Evolutionary conservation across 2,888 invertebrate species (phyloP).

Genomic region (Tiliacea aurago): DNA sequence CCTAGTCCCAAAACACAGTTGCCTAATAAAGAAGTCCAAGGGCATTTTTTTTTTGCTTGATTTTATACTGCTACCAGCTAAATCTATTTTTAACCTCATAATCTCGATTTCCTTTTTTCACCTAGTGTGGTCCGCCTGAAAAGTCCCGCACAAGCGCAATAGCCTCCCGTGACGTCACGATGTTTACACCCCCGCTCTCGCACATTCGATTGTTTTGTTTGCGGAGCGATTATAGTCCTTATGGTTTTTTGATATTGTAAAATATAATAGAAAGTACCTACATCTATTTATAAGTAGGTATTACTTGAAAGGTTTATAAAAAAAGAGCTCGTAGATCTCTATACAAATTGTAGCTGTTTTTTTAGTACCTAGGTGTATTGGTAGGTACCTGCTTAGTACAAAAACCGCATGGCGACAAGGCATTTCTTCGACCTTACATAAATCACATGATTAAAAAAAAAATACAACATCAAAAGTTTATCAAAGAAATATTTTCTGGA

Average conservation of each 20-base stretch:
- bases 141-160: conserved; percentile 73
- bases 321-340: background rate
- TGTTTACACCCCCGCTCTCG: conserved; percentile 59
- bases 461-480: background rate
- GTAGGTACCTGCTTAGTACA: background rate
- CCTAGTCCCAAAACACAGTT: background rate
- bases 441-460: background rate
- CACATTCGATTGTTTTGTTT: conserved; percentile 73
- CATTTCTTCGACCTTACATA: background rate
- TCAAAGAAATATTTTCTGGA: background rate
- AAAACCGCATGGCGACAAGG: conserved; percentile 21
- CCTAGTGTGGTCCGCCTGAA: conserved; percentile 38
- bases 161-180: conserved; percentile 72
- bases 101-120: conserved; percentile 15
- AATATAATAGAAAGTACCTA: background rate
- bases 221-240: conserved; percentile 32
- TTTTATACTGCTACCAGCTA: background rate
- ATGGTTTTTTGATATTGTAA: conserved; percentile 14
- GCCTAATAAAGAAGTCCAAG: background rate
- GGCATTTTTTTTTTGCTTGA: background rate
- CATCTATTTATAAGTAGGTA: background rate
- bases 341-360: background rate
- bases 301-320: background rate
- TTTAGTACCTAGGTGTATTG: too few relatives aligned
- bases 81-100: background rate